Evolutionary conservation across 1,140 invertebrate genomes (phyloP).

Genomic region (Heliconius melpomene): DNA sequence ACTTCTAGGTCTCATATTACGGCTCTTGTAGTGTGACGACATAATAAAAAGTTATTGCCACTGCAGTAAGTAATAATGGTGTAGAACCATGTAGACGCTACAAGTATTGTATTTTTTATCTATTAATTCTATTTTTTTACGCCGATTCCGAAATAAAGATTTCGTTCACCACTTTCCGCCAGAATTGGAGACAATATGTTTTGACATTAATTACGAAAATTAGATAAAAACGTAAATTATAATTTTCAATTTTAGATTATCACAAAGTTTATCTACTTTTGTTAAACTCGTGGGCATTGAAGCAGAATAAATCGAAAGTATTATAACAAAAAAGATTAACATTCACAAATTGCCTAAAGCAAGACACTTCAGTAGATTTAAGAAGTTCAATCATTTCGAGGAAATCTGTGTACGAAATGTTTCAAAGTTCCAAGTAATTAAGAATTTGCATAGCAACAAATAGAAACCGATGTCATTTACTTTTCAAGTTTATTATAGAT

Average conservation of each 20-base stretch:
- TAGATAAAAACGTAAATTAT: too few species aligned
- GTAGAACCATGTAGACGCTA: background rate
- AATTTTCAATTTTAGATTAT: too few species aligned
- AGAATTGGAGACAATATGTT: too few species aligned
- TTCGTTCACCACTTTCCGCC: too few species aligned
- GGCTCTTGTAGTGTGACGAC: background rate
- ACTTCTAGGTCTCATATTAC: background rate
- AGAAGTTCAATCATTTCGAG: conserved; percentile 5
- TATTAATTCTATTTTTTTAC: too few species aligned
- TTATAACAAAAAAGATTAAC: background rate
- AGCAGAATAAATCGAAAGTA: background rate
- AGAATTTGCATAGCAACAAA: background rate
- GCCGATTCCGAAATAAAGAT: too few species aligned
- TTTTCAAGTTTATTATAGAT: background rate
- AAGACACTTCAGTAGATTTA: background rate
- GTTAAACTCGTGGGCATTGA: too few species aligned
- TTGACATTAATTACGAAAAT: too few species aligned
- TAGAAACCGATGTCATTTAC: background rate
- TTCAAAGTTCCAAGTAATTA: background rate
- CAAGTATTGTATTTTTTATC: too few species aligned
- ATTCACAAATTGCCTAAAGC: background rate
- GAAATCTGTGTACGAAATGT: background rate
- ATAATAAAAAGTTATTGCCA: background rate
- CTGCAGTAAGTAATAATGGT: background rate
- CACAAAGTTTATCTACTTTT: background rate